A percentile compares a stretch with the other conserved stretches of the same genome.
Evolutionary conservation across 2,797 vertebrate species (phyloP).

Genomic region (Eutrigla gurnardus): DNA sequence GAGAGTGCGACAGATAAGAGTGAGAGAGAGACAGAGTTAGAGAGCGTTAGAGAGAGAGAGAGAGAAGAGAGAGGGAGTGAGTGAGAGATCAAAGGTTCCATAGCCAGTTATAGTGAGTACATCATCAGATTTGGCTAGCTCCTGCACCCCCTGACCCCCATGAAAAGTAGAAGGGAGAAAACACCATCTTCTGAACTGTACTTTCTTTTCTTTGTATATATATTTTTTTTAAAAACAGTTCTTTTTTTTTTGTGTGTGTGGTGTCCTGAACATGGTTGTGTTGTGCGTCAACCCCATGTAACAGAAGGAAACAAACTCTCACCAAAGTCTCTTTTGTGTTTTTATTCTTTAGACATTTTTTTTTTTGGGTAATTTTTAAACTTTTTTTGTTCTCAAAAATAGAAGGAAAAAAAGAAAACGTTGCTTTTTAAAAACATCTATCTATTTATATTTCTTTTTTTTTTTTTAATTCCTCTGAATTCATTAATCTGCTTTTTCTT

Average conservation of each 20-base stretch:
- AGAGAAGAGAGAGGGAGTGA: slow-evolving; percentile 56
- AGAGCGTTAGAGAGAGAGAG: slow-evolving; percentile 55
- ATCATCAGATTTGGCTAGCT: slow-evolving; percentile 70
- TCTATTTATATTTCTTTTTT: slow-evolving; percentile 83
- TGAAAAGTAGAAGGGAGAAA: slow-evolving; percentile 69
- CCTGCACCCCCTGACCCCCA: slow-evolving; percentile 77
- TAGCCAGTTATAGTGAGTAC: slow-evolving; percentile 71
- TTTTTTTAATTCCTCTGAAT: slow-evolving; percentile 79
- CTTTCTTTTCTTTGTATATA: slow-evolving; percentile 67
- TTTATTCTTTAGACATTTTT: slow-evolving; percentile 71
- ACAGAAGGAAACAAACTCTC: slow-evolving; percentile 77
- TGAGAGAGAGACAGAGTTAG: slow-evolving; percentile 68
- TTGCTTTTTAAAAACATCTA: slow-evolving; percentile 88
- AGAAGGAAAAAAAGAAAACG: slow-evolving; percentile 85
- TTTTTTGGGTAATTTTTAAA: slow-evolving; percentile 66
- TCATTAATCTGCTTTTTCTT: slow-evolving; percentile 84
- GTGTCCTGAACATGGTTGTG: slow-evolving; percentile 84
- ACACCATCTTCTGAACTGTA: slow-evolving; percentile 74
- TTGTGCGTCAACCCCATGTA: slow-evolving; percentile 84
- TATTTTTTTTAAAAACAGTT: slow-evolving; percentile 75
- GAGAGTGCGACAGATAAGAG: slow-evolving; percentile 77
- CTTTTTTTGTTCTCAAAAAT: slow-evolving; percentile 88
- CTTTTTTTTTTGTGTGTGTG: slow-evolving; percentile 48
- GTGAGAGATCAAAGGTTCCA: slow-evolving; percentile 72
- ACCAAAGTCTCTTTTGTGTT: slow-evolving; percentile 76